Conservation (phyloP, 1,140 invertebrate genomes). For the Liolophura sinensis region DNA sequence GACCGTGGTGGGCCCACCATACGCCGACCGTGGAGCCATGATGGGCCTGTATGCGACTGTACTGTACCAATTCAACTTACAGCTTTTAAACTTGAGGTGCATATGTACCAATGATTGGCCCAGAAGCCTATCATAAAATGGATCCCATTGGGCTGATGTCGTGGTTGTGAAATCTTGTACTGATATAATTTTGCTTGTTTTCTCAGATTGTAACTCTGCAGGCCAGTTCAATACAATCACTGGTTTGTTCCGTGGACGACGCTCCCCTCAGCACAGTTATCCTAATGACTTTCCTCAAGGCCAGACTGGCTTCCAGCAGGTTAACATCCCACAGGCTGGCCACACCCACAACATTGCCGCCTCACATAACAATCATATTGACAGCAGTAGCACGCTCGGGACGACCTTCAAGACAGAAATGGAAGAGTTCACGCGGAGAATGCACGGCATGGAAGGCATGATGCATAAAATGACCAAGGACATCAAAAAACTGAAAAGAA, state of each 20-base stretch:
- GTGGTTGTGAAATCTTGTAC: neutral
- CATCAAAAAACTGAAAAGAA: conserved; percentile 63
- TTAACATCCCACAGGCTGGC: neutral
- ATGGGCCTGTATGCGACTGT: too few relatives aligned
- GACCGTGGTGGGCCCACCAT: too few relatives aligned
- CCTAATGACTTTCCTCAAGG: conserved; percentile 1
- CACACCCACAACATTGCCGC: neutral
- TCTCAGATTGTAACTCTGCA: conserved; percentile 55
- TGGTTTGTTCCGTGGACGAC: conserved; percentile 39
- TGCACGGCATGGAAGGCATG: conserved; percentile 39
- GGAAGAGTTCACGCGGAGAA: conserved; percentile 29
- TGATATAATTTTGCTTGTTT: neutral
- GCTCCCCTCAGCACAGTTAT: conserved; percentile 25
- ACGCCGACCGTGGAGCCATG: too few relatives aligned
- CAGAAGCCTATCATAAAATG: conserved; percentile 1
- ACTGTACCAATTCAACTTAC: conserved; percentile 4
- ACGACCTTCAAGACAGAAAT: conserved; percentile 30
- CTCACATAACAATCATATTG: conserved; percentile 3
- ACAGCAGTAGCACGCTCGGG: conserved; percentile 7
- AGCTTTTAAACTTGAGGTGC: too few relatives aligned
- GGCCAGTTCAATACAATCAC: conserved; percentile 47
- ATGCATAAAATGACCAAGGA: conserved; percentile 65
- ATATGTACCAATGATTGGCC: too few relatives aligned
- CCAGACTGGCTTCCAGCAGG: neutral
- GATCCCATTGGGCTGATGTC: too few relatives aligned